phyloP scores from a whole-genome alignment of 1,140 invertebrate genomes.

The Centruroides vittatus region DNA sequence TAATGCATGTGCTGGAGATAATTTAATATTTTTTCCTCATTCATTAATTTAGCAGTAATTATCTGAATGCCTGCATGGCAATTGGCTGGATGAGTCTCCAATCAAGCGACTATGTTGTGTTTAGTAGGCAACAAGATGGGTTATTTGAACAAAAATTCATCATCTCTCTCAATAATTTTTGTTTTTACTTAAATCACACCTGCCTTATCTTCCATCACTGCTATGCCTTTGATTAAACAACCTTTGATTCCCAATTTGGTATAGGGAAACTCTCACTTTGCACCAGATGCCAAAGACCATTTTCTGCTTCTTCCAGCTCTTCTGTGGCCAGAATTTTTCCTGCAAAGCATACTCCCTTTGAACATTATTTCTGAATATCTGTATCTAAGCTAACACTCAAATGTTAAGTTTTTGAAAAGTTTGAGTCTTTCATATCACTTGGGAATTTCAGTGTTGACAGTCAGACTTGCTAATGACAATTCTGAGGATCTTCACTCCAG shows the following conservation, averaged over 20 bases:
- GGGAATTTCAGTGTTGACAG: too few species aligned
- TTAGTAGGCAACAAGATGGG: constrained; percentile 1
- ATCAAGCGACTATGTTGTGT: not conserved
- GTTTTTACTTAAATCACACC: not conserved
- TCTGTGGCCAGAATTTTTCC: not conserved
- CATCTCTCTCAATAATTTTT: not conserved
- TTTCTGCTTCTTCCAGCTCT: not conserved
- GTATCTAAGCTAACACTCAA: too few species aligned
- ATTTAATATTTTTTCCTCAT: constrained; percentile 5
- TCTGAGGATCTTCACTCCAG: not conserved
- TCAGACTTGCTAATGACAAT: not conserved
- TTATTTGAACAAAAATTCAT: not conserved
- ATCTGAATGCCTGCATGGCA: not conserved
- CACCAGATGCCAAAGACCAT: not conserved
- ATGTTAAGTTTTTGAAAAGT: too few species aligned
- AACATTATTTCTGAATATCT: too few species aligned
- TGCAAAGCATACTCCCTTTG: too few species aligned
- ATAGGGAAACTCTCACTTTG: not conserved
- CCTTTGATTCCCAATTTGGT: not conserved
- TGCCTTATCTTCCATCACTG: not conserved
- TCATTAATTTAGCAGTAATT: not conserved
- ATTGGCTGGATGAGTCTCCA: not conserved
- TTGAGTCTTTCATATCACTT: too few species aligned
- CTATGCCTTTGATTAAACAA: too few species aligned
- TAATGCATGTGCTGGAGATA: not conserved